Evolutionary conservation across 2,797 vertebrate species (phyloP).

Genomic region (Argyrosomus regius): DNA sequence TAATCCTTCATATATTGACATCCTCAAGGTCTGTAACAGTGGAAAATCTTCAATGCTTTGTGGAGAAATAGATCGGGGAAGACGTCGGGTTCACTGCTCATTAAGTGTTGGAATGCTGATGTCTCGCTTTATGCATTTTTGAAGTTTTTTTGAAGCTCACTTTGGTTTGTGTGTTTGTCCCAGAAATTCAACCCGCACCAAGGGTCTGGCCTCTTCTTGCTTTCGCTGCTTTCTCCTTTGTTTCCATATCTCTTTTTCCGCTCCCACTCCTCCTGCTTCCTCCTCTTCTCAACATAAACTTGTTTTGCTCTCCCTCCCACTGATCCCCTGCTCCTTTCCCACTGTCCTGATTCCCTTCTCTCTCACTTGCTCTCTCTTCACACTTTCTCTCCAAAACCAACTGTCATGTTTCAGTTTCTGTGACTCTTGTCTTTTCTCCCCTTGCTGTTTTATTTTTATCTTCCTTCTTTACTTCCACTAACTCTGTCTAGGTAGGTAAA

Average conservation of each 20-base stretch:
- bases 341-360: slow-evolving; percentile 60
- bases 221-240: slow-evolving; percentile 67
- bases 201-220: slow-evolving; percentile 55
- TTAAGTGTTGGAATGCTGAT: slow-evolving; percentile 61
- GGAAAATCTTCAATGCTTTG: slow-evolving; percentile 46
- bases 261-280: slow-evolving; percentile 69
- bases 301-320: slow-evolving; percentile 85
- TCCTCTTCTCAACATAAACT: slow-evolving; percentile 75
- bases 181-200: slow-evolving; percentile 55
- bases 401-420: slow-evolving; percentile 24
- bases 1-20: slow-evolving; percentile 76
- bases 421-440: slow-evolving; percentile 2
- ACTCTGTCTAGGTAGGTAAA: slow-evolving; percentile 30
- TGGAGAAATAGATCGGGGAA: slow-evolving; percentile 53
- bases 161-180: slow-evolving; percentile 61
- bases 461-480: slow-evolving; percentile 6
- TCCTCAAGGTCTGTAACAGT: slow-evolving; percentile 31
- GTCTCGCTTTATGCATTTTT: slow-evolving; percentile 46
- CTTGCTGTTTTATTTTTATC: slow-evolving; percentile 40
- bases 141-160: slow-evolving; percentile 11
- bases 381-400: slow-evolving; percentile 47
- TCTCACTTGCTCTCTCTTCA: slow-evolving; percentile 41
- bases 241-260: slow-evolving; percentile 79
- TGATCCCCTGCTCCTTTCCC: slow-evolving; percentile 75
- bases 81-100: slow-evolving; percentile 43